Evolutionary conservation across 2,797 vertebrate genomes (phyloP).

Genomic region (Pygocentrus nattereri): DNA sequence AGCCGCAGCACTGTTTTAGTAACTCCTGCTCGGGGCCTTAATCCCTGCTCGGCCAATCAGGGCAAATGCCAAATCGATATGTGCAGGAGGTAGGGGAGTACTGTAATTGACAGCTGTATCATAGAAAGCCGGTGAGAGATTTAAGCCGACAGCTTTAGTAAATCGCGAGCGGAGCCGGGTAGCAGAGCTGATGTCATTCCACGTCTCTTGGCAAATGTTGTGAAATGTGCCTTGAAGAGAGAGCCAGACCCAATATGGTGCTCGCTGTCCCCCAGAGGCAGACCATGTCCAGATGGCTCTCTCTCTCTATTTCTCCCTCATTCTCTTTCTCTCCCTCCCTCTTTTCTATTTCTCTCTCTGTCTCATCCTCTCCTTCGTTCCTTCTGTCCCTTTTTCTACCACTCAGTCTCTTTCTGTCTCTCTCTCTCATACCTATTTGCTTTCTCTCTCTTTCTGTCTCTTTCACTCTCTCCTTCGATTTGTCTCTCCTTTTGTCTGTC

Average conservation of each 20-base stretch:
- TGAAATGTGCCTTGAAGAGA: constrained; percentile 60
- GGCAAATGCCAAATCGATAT: constrained; percentile 52
- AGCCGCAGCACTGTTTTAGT: background rate
- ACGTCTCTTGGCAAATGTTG: constrained; percentile 59
- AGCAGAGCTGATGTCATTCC: constrained; percentile 50
- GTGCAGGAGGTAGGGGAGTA: constrained; percentile 39
- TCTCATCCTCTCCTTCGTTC: background rate
- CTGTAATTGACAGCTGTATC: constrained; percentile 54
- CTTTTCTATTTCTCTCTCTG: constrained; percentile 56
- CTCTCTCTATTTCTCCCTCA: constrained; percentile 44
- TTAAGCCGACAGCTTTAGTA: constrained; percentile 51
- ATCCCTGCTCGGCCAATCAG: constrained; percentile 21
- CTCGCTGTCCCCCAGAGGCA: constrained; percentile 64
- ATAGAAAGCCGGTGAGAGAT: constrained; percentile 45
- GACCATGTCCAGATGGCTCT: constrained; percentile 76
- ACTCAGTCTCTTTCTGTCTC: constrained; percentile 60
- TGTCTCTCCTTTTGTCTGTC: too few species aligned
- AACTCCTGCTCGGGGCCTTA: constrained; percentile 22
- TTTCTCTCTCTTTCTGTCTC: too few species aligned
- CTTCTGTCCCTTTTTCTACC: constrained; percentile 16
- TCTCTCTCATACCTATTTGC: background rate
- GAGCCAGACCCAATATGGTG: constrained; percentile 53
- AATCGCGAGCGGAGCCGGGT: constrained; percentile 50
- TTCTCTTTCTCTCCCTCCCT: constrained; percentile 54
- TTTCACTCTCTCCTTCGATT: too few species aligned